Percentiles rank a stretch among this genome's conserved stretches.
These are phyloP conservation scores for Manduca sexta DNA, from an alignment of 1,140 invertebrate species.

Conservation along the genomic window DNA sequence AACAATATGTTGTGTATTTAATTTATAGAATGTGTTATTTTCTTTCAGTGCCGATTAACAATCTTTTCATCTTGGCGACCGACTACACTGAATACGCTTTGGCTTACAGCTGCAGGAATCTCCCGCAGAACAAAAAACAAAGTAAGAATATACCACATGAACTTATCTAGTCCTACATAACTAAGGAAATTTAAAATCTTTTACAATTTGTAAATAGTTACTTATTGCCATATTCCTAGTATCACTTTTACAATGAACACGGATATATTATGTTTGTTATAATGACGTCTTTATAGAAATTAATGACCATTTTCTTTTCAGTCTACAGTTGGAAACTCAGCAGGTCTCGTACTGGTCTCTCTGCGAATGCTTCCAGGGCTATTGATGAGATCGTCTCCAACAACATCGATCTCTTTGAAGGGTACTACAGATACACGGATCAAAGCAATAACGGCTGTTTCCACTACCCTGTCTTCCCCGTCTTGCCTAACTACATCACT, in stretches of 20 bases:
- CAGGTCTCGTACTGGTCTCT: slow-evolving; percentile 30
- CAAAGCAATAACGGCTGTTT: slow-evolving; percentile 47
- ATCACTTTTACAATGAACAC: too few relatives aligned
- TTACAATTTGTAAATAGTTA: neutral
- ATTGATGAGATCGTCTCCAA: slow-evolving; percentile 33
- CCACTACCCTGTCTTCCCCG: slow-evolving; percentile 47
- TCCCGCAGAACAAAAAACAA: slow-evolving; percentile 35
- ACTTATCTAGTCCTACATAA: too few relatives aligned
- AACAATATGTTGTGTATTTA: neutral
- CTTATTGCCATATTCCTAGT: too few relatives aligned
- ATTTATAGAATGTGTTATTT: slow-evolving; percentile 3
- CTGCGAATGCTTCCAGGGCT: slow-evolving; percentile 18
- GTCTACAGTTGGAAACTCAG: slow-evolving; percentile 61
- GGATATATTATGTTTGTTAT: too few relatives aligned
- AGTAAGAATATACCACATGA: too few relatives aligned
- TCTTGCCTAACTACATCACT: slow-evolving; percentile 22
- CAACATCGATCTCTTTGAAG: slow-evolving; percentile 35
- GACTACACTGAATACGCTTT: slow-evolving; percentile 47
- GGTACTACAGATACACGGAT: slow-evolving; percentile 41
- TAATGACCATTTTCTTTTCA: slow-evolving; percentile 14
- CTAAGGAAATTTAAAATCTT: neutral
- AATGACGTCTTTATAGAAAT: too few relatives aligned
- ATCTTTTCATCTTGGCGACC: slow-evolving; percentile 41
- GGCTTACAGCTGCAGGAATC: slow-evolving; percentile 35
- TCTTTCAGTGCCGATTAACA: slow-evolving; percentile 37